A percentile compares a stretch with the other conserved stretches of the same genome.
These are phyloP conservation scores for Doris montereyensis DNA, from an alignment of 2,888 invertebrate species.

Conservation along the genomic window DNA sequence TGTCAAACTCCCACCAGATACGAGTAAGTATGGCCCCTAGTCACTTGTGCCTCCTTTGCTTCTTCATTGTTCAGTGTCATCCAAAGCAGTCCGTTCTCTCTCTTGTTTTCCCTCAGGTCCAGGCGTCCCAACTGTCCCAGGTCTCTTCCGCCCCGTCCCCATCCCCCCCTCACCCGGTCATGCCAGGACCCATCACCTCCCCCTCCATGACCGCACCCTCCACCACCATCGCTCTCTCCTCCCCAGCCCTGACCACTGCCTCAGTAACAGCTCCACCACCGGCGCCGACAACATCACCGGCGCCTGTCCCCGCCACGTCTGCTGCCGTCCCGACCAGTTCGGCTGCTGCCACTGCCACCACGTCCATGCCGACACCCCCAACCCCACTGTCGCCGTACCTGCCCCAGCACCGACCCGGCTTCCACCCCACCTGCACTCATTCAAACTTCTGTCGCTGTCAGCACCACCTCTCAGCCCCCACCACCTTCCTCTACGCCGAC, in stretches of 20 bases:
- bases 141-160: constrained; percentile 48
- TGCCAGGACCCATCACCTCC: constrained; percentile 44
- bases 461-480: not conserved
- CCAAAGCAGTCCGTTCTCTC: not conserved
- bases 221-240: constrained; percentile 1
- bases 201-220: not conserved
- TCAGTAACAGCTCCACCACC: not conserved
- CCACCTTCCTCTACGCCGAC: constrained; percentile 6
- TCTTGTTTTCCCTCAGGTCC: constrained; percentile 37
- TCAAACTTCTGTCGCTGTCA: constrained; percentile 9
- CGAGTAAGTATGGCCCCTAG: no score
- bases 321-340: not conserved
- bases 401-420: not conserved
- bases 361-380: not conserved
- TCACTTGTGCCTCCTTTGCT: no score
- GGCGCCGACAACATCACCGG: not conserved
- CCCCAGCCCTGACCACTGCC: not conserved
- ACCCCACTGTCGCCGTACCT: no score
- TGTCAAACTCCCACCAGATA: no score
- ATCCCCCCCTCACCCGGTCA: constrained; percentile 47
- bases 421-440: not conserved
- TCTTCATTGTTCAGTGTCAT: not conserved
- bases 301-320: not conserved
- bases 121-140: constrained; percentile 55
- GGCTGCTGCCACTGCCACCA: constrained; percentile 1